Base-by-base conservation (phyloP, 2,797 vertebrate species). In the Xyrichtys novacula region DNA sequence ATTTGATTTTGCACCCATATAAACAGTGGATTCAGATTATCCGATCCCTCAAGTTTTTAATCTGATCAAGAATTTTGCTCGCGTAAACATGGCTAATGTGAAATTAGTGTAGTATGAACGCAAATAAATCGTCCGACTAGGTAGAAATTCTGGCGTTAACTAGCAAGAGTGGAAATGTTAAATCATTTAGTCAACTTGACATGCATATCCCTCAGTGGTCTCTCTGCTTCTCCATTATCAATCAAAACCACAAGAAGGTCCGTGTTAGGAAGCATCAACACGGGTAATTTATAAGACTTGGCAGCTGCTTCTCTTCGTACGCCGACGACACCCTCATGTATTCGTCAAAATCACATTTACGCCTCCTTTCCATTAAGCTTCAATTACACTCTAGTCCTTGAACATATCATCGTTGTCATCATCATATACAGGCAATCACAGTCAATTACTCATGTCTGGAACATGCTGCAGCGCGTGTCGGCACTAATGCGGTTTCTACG, bases 381-480 rank as follows among this genome's bases (percentile, higher is more conserved):
- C 66, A 44, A 46, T 74, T 53, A 74, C 4, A 0, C 44, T 83
- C 64, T 44, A 9, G 55, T 71, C 62, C 28, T 40, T 4, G 17
- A 50, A 11, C 15, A 0, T 22, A 29, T 44, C 34, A 4, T 26
- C 32, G 14, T 20, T 14, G 15, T 16, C 25, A 6, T 9, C 16
- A 10, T 29, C 38, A 12, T 0, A 10, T 0, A 10, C 29, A 32
- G 8, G 44, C 43, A 38, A 71, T 64, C 39, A 1, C 29, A 17
- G 54, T 65, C 43, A 61, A 67, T 63, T 6, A 69, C 42, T 4
- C n/a, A 23, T 0, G 49, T 19, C 10, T 10, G 40, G 31, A 43
- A 9, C 40, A 23, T 23, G 25, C 32, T 6, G 43, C 65, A 20
- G 31, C 67, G 49, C 16, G 54, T 14, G 66, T 14, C 29, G 54